Evolutionary conservation across 1,140 invertebrate genomes (phyloP), one percentile per base, ranked within the genome.

Genomic region (Rhynchophorus ferrugineus): DNA sequence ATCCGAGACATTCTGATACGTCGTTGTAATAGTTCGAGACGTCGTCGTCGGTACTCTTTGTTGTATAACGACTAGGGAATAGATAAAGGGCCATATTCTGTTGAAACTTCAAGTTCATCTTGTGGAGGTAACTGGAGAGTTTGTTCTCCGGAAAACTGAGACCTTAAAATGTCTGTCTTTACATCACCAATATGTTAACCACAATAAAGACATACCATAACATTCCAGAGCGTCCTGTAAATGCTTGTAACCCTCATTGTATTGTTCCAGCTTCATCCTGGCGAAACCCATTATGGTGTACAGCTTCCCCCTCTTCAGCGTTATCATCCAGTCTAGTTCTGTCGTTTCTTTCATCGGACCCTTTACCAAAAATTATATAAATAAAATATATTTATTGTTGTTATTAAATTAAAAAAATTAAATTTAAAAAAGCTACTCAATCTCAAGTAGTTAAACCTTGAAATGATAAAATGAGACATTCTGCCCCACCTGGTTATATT

Each of bases 301-400:
- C 13, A 77, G 70, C 60, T 74, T 74, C 3, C 69, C 73, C 29
- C 59, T 68, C 6, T 74, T 62, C 20, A 69, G 68, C 0, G 70
- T 65, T 24, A 70, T 44, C 16, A 69, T 61, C 65, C 63, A 42
- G 69, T 68, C 9, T 61, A 60, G 20, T 72, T 65, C 54, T 68
- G 66, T 2, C 61, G 50, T 17, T 50, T 60, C 61, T 65, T 64
- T 34, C 45, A 38, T 50, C 57, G 67, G 34, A 36, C 62, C 43
- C 69, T 58, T n/a, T n/a, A n/a, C n/a, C n/a, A n/a, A n/a, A n/a
- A 9, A 49, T 47, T 9, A 42, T 2, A 36, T 22, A 1, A 41
- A 19, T 14, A 33, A 17, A 19, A 16, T 21, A 29, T 2, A 18
- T 5, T 6, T 9, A 18, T 50, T 20, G 14, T 6, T 1, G 14